A percentile compares a stretch with the other conserved stretches of the same genome.
Conservation (phyloP, 1,140 invertebrate genomes). For the Zaprionus vittiger region DNA sequence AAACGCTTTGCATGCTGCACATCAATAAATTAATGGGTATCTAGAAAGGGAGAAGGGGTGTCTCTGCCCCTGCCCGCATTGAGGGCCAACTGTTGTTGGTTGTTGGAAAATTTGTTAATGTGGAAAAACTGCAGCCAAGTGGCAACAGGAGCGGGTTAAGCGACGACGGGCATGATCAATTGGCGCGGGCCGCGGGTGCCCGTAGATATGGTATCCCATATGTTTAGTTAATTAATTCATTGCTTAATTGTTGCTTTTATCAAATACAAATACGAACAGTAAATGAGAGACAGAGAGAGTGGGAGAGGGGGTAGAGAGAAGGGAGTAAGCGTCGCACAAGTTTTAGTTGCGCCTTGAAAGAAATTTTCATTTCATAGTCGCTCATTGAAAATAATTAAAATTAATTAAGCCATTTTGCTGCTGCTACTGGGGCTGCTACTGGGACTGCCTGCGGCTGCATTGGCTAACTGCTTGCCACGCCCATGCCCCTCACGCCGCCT, state of each 20-base stretch:
- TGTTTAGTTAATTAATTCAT: conserved; percentile 73
- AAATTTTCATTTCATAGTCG: conserved; percentile 76
- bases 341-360: conserved; percentile 72
- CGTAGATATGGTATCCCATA: conserved; percentile 47
- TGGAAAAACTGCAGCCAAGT: conserved; percentile 23
- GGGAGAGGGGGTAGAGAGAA: background rate
- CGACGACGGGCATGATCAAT: conserved; percentile 40
- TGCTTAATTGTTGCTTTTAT: conserved; percentile 80
- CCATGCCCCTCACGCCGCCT: background rate
- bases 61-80: conserved; percentile 53
- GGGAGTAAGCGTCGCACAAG: conserved; percentile 29
- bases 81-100: conserved; percentile 52
- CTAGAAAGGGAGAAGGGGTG: background rate
- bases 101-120: conserved; percentile 15
- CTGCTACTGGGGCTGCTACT: background rate
- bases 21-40: conserved; percentile 78
- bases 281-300: background rate
- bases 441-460: conserved; percentile 39
- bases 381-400: conserved; percentile 83
- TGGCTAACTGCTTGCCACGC: conserved; percentile 44
- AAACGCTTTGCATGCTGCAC: conserved; percentile 83
- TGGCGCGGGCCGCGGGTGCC: conserved; percentile 62
- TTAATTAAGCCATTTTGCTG: conserved; percentile 77
- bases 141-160: conserved; percentile 69
- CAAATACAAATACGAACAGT: conserved; percentile 49